These are phyloP conservation scores for Osedax frankpressi DNA, from an alignment of 2,888 invertebrate genomes.

Conservation along the genomic window DNA sequence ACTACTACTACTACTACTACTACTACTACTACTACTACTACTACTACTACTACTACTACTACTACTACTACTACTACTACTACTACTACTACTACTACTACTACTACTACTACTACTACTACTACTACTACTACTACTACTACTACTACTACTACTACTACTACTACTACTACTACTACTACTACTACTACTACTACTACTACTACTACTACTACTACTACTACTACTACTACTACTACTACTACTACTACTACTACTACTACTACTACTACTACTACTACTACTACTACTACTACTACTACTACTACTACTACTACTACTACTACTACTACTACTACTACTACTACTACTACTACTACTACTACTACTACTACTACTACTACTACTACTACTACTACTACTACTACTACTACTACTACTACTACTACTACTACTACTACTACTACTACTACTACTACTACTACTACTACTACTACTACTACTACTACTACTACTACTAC, in stretches of 20 bases:
- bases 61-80: not conserved
- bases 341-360: slow-evolving; percentile 20
- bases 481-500: slow-evolving; percentile 21
- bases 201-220: not conserved
- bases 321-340: slow-evolving; percentile 21
- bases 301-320: slow-evolving; percentile 19
- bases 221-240: slow-evolving; percentile 9
- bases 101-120: not conserved
- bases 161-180: not conserved
- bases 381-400: slow-evolving; percentile 19
- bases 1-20: not conserved
- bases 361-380: slow-evolving; percentile 15
- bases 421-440: slow-evolving; percentile 8
- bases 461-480: slow-evolving; percentile 22
- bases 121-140: not conserved
- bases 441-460: slow-evolving; percentile 17
- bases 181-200: not conserved
- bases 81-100: not conserved
- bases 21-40: not conserved
- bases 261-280: slow-evolving; percentile 17
- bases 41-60: not conserved
- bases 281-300: slow-evolving; percentile 8
- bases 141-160: not conserved
- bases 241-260: slow-evolving; percentile 19
- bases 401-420: slow-evolving; percentile 16